A percentile compares a stretch with the other conserved stretches of the same genome.
Evolutionary conservation across 2,888 invertebrate species (phyloP).

Genomic region (Ariolimax columbianus): DNA sequence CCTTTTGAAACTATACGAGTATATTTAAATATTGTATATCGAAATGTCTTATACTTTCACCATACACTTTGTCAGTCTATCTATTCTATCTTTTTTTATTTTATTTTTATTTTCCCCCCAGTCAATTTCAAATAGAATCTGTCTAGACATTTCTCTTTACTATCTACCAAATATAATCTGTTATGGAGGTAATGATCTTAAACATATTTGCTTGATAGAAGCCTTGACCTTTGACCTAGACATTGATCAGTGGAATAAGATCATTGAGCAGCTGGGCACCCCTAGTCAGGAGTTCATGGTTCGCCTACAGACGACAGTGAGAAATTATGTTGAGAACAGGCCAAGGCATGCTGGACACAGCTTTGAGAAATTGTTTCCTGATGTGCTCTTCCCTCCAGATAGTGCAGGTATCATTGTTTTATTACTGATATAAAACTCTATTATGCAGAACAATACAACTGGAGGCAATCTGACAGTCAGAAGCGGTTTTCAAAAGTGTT

Average conservation of each 20-base stretch:
- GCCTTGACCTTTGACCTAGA: conserved; percentile 78
- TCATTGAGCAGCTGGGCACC: conserved; percentile 95
- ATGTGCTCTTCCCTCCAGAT: conserved; percentile 97
- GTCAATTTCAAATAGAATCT: too few relatives aligned
- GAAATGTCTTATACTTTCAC: too few relatives aligned
- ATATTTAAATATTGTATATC: too few relatives aligned
- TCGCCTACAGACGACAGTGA: conserved; percentile 94
- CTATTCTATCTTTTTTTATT: neutral
- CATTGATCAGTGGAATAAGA: conserved; percentile 99
- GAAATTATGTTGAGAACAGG: conserved; percentile 99
- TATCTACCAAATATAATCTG: neutral
- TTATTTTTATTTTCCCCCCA: neutral
- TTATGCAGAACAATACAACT: too few relatives aligned
- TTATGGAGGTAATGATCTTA: neutral
- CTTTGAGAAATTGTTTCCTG: conserved; percentile 98
- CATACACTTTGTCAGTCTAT: too few relatives aligned
- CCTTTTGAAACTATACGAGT: conserved; percentile 62
- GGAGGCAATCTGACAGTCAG: too few relatives aligned
- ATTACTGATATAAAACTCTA: too few relatives aligned
- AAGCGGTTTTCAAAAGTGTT: too few relatives aligned
- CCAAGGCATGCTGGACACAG: conserved; percentile 96
- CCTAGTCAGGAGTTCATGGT: conserved; percentile 98
- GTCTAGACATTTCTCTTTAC: too few relatives aligned
- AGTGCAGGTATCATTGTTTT: conserved; percentile 82
- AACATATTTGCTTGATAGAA: neutral